Percentiles rank a stretch among this genome's conserved stretches.
Evolutionary conservation across 2,888 invertebrate genomes (phyloP).

Genomic region (Trypoxylon attenuatum): DNA sequence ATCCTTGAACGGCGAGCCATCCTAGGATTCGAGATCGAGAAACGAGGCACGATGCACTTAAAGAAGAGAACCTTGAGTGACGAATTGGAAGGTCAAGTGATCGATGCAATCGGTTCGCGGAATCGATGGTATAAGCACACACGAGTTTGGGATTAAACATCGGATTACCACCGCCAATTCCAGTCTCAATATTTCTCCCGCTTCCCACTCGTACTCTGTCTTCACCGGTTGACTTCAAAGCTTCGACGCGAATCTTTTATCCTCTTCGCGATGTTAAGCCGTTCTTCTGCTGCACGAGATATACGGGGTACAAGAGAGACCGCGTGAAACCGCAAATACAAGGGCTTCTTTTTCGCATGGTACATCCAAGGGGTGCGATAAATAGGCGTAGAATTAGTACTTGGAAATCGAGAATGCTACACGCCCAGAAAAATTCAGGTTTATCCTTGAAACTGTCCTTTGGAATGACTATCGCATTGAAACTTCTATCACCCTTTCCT

Average conservation of each 20-base stretch:
- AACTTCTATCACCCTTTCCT: no score
- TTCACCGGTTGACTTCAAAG: background rate
- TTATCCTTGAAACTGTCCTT: no score
- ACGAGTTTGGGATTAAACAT: constrained; percentile 6
- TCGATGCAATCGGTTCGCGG: constrained; percentile 53
- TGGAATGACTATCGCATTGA: no score
- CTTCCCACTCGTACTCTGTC: background rate
- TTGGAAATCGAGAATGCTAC: background rate
- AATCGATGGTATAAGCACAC: constrained; percentile 37
- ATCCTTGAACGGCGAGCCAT: background rate
- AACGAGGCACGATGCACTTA: background rate
- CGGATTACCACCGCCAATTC: constrained; percentile 13
- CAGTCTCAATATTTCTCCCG: constrained; percentile 18
- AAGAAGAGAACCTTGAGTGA: background rate
- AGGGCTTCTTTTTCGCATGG: background rate
- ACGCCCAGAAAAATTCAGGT: no score
- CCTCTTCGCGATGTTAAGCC: background rate
- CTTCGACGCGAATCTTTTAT: background rate
- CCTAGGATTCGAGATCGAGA: background rate
- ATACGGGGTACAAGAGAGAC: background rate
- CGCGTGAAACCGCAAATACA: background rate
- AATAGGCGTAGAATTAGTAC: background rate
- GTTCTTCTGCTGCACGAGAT: background rate
- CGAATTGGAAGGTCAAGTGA: constrained; percentile 22
- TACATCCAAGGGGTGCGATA: background rate